Evolutionary conservation across 2,888 invertebrate genomes (phyloP), one percentile per base, ranked within the genome.

Genomic region (Lacanobia wlatinum): DNA sequence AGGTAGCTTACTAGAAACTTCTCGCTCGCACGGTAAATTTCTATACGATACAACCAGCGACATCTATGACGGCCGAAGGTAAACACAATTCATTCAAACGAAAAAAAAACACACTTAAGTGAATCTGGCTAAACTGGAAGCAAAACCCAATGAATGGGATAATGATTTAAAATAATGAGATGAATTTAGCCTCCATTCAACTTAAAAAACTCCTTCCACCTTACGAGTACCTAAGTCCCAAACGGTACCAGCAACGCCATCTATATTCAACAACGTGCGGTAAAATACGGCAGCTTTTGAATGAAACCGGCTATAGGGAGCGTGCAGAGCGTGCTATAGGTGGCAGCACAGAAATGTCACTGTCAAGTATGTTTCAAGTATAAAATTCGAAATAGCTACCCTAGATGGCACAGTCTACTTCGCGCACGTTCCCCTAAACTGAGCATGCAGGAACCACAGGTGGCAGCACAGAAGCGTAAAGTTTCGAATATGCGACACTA

Each of bases 191-290:
- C 5, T 16, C 46, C 12, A 14, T 14, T 6, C 8, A 14, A 48
- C 10, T 64, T 38, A 21, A 16, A 28, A 63, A 34, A 3, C 18
- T 43, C 18, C 16, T 14, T 46, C 12, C 5, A 63, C 28, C 14
- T 52, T 48, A 40, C 1, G 23, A 52, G 16, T 21, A 9, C 2
- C n/a, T 28, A 28, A 50, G 10, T 43, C 23, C 18, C 8, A 46
- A 2, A 52, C 12, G 59, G 46, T 18, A 1, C 34, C 43, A 28
- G 50, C 16, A 53, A 59, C 46, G 61, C 61, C 61, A 70, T 75
- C 71, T 70, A 46, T 62, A 14, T 59, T 48, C 16, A 18, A 2
- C n/a, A 46, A 63, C 23, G 23, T 18, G 21, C 43, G 5, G 3
- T 48, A 40, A 38, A 53, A 28, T 16, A 21, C 2, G 28, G 10